Evolutionary conservation across 2,888 invertebrate species (phyloP).

Genomic region (Alentia gelatinosa): DNA sequence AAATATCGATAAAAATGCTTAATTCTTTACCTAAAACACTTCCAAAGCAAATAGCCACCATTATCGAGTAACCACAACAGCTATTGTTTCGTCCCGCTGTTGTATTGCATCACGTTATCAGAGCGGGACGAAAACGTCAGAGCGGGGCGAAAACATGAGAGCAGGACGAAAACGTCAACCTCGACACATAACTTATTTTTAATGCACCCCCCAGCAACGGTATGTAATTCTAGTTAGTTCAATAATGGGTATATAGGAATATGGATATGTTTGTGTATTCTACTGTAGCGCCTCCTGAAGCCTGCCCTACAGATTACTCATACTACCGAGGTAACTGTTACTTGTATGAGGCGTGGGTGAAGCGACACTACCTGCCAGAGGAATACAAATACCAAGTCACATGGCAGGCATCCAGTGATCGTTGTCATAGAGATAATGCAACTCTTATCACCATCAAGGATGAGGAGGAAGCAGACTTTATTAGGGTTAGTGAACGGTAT

Average conservation of each 20-base stretch:
- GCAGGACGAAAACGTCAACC: too few relatives aligned
- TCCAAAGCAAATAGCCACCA: too few relatives aligned
- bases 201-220: too few relatives aligned
- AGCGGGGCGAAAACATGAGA: too few relatives aligned
- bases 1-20: too few relatives aligned
- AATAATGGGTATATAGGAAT: not conserved
- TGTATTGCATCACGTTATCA: not conserved
- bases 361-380: slow-evolving; percentile 54
- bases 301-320: slow-evolving; percentile 14
- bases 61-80: too few relatives aligned
- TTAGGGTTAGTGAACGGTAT: too few relatives aligned
- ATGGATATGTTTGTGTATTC: not conserved
- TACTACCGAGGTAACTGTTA: slow-evolving; percentile 60
- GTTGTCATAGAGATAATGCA: slow-evolving; percentile 56
- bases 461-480: slow-evolving; percentile 62
- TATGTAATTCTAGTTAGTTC: too few relatives aligned
- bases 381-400: not conserved
- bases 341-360: slow-evolving; percentile 56
- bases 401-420: slow-evolving; percentile 55
- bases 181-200: too few relatives aligned
- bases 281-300: not conserved
- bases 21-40: too few relatives aligned
- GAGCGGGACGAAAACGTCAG: too few relatives aligned
- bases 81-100: too few relatives aligned
- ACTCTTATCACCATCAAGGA: slow-evolving; percentile 58